Evolutionary conservation across 2,797 vertebrate species (phyloP), one percentile per base, ranked within the genome.

Genomic region (Myotis pilosus): DNA sequence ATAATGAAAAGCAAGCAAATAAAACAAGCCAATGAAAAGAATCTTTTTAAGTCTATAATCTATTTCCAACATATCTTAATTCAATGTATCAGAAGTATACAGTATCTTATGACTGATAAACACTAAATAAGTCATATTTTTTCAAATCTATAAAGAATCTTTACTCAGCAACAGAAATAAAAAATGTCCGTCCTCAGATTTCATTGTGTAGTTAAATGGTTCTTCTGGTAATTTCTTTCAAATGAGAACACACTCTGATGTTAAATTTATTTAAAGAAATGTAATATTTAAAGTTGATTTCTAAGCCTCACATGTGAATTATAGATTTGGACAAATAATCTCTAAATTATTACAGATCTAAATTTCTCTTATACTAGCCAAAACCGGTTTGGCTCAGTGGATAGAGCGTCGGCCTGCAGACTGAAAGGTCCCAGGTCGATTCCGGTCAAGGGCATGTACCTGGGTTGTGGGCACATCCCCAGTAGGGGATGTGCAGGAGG

Each of bases 11-110:
- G 33, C 53, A 91, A 96, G 15, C 9, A 0, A 87, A 96, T 19
- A 86, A 97, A 97, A 96, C 86, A 92, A 38, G 30, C 22, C 92
- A 89, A 85, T n/a, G 38, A 60, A 90, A 93, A 87, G 10, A 86
- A 44, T 9, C 17, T 44, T 71, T 64, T 79, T 6, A 90, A 92
- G 47, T 15, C 16, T 81, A 36, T n/a, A 57, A 76, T 47, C 64
- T 85, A 79, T 10, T 88, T 86, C 79, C 7, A 72, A 19, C 15
- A 23, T 25, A 51, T 71, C 69, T 82, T 81, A 94, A 78, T 76
- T 82, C 41, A 91, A 22, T 28, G 3, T 30, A 84, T 87, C 51
- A 89, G n/a, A 91, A 94, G 83, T 66, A 6, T 69, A 80, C 20
- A 44, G 72, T 78, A 85, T 19, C 28, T 68, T 68, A 66, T 25